Percentiles rank a stretch among this genome's conserved stretches.
phyloP scores from a whole-genome alignment of 23 tunicate species.

The Clavelina lepadiformis region DNA sequence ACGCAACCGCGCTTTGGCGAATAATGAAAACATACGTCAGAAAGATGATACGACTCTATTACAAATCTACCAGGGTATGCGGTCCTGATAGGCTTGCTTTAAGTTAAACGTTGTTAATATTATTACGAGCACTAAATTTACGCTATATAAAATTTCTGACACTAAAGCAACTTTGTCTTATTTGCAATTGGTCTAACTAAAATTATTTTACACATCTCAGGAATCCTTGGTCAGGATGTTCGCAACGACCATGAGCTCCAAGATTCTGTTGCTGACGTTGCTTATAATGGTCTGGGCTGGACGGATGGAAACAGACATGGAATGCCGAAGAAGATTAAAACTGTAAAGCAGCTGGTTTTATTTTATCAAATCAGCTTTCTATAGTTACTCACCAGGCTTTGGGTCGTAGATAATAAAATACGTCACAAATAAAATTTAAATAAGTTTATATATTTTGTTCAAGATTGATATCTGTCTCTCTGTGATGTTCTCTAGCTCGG shows the following conservation, averaged over 20 bases:
- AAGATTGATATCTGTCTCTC: slow-evolving; percentile 6
- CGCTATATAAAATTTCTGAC: too few relatives aligned
- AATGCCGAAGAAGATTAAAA: slow-evolving; percentile 12
- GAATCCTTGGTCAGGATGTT: background rate
- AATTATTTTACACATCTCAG: background rate
- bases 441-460: background rate
- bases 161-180: too few relatives aligned
- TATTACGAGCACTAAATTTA: too few relatives aligned
- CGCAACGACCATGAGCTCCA: slow-evolving; percentile 6
- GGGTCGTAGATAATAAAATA: too few relatives aligned
- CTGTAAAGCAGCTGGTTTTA: slow-evolving; percentile 29
- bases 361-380: too few relatives aligned
- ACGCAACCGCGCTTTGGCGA: slow-evolving; percentile 1
- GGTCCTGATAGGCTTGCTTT: too few relatives aligned
- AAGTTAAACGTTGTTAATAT: too few relatives aligned
- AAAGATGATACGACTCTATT: background rate
- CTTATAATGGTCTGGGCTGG: slow-evolving; percentile 42
- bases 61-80: background rate
- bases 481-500: slow-evolving; percentile 39
- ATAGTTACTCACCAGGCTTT: too few relatives aligned
- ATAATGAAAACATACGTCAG: slow-evolving; percentile 1
- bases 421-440: too few relatives aligned
- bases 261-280: slow-evolving; percentile 14
- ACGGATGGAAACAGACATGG: slow-evolving; percentile 36
- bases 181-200: too few relatives aligned